A percentile compares a stretch with the other conserved stretches of the same genome.
Conservation (phyloP, 92 coral and sea anemone genomes). For the Micromussa lordhowensis region DNA sequence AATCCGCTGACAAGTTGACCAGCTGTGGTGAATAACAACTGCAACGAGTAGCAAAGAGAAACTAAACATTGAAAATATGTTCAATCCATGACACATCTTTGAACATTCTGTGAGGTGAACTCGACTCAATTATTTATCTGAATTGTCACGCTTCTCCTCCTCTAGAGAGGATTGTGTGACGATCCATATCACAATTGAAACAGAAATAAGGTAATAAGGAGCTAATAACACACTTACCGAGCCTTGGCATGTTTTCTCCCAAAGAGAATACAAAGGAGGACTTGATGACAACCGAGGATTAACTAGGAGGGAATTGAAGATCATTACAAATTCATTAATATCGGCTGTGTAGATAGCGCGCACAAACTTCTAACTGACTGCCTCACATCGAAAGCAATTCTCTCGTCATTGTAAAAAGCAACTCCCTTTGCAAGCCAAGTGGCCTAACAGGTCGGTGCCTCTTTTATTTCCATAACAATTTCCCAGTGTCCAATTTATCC, state of each 20-base stretch:
- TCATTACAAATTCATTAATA: background rate
- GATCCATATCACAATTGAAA: background rate
- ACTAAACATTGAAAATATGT: background rate
- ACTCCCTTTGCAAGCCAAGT: background rate
- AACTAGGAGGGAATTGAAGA: slow-evolving; percentile 26
- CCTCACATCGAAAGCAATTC: background rate
- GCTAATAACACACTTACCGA: slow-evolving; percentile 47
- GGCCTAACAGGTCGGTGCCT: background rate
- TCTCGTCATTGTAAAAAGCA: background rate
- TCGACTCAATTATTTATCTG: background rate
- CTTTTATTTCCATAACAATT: background rate
- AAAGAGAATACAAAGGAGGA: slow-evolving; percentile 56
- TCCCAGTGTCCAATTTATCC: background rate
- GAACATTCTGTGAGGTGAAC: background rate
- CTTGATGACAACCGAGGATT: slow-evolving; percentile 72
- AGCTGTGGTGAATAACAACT: slow-evolving; percentile 82
- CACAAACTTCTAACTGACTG: background rate
- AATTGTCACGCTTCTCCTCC: background rate
- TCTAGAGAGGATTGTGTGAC: background rate
- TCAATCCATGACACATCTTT: background rate
- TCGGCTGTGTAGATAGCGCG: background rate
- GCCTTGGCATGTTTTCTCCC: slow-evolving; percentile 64
- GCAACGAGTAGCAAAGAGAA: background rate
- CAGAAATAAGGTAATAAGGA: background rate
- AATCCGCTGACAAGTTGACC: slow-evolving; percentile 73